phyloP scores from a whole-genome alignment of 2,888 invertebrate genomes.

The Encarsia formosa region DNA sequence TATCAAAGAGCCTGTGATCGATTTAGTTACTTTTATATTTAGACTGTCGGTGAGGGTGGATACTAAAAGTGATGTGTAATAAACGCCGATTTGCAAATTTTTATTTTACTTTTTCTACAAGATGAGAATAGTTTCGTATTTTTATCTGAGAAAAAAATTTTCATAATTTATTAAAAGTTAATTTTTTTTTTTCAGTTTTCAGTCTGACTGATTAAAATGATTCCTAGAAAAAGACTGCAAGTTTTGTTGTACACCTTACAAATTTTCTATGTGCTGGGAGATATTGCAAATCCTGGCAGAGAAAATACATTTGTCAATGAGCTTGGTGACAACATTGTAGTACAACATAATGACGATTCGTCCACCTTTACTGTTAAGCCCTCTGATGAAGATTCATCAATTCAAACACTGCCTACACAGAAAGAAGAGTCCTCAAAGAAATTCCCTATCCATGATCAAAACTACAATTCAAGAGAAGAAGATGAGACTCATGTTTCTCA shows the following conservation, averaged over 20 bases:
- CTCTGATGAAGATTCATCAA: not conserved
- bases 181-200: conserved; percentile 3
- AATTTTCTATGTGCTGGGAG: conserved; percentile 29
- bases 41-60: no score
- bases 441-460: no score
- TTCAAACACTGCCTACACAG: not conserved
- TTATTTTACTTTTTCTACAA: no score
- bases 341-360: no score
- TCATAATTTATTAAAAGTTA: not conserved
- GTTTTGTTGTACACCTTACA: conserved; percentile 30
- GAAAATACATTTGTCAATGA: conserved; percentile 3
- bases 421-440: not conserved
- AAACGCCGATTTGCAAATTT: no score
- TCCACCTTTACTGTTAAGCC: not conserved
- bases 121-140: no score
- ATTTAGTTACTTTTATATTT: no score
- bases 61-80: no score
- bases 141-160: no score
- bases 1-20: no score
- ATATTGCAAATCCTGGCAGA: conserved; percentile 18
- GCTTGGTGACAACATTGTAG: conserved; percentile 10
- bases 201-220: conserved; percentile 28
- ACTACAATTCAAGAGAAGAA: not conserved
- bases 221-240: conserved; percentile 31
- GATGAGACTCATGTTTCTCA: conserved; percentile 2